Base-by-base conservation (phyloP, 2,797 vertebrate species). In the Gila robusta region DNA sequence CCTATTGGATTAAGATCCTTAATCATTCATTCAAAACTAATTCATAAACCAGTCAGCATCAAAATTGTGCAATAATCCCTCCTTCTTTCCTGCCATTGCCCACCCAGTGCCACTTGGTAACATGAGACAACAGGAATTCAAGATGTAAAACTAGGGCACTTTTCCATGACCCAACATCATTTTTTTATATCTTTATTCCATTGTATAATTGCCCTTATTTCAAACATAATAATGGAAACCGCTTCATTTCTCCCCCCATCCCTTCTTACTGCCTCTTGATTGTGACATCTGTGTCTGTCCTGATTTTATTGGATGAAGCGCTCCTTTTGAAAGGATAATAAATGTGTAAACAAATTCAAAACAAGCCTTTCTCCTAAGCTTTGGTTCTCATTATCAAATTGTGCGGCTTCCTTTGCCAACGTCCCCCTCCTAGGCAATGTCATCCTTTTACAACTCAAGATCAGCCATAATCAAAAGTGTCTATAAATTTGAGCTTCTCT, bases 271-370 rank as follows among this genome's bases (percentile, higher is more conserved):
- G 86, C 89, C 91, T 91, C 91, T 89, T 89, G 81, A 89, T 89
- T 82, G 90, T 91, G 93, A 92, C 93, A 92, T 94, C 93, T 93
- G 82, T 87, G 93, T 91, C 93, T 67, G 81, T 92, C 93, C 91
- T 90, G 89, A 92, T 93, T 93, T 91, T 86, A 88, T 85, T 85
- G 90, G 81, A 83, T 81, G 85, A 88, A 90, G 89, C 88, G 85
- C 90, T 89, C 91, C 91, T 91, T 93, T 91, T 87, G 85, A 90
- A 90, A 90, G 91, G 91, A 95, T 93, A 94, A 94, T 93, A 92
- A 94, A 94, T 90, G 85, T 90, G 91, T 94, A 94, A 94, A 95
- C 94, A 94, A 89, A 94, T 93, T 92, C 89, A 88, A 84, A 82
- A 91, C 92, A 70, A 91, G 90, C 90, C 91, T 91, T 88, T 92